These are phyloP conservation scores for Alfaro cultratus DNA, from an alignment of 2,797 vertebrate genomes.

Conservation along the genomic window DNA sequence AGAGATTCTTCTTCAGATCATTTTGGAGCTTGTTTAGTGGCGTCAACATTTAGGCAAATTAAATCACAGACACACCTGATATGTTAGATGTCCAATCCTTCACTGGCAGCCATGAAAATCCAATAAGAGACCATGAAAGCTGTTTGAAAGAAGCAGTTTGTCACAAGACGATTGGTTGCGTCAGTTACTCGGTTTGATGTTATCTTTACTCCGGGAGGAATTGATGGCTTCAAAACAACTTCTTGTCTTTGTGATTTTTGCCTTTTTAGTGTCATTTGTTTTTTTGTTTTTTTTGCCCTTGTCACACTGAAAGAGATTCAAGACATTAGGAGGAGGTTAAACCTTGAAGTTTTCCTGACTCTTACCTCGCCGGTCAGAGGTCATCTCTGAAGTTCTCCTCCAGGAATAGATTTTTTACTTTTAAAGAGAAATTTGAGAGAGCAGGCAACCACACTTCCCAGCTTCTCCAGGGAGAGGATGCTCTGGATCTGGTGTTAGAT, in stretches of 20 bases:
- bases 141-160: not conserved
- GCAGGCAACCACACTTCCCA: not conserved
- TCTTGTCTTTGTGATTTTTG: not conserved
- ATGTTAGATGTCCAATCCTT: not conserved
- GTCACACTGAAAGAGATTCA: not conserved
- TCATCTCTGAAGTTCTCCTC: not conserved
- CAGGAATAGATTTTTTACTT: not conserved
- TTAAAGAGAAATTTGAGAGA: not conserved
- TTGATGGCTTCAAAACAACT: not conserved
- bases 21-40: not conserved
- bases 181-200: not conserved
- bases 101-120: not conserved
- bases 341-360: not conserved
- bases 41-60: not conserved
- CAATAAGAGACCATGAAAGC: not conserved
- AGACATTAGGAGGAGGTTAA: not conserved
- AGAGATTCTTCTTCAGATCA: not conserved
- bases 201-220: not conserved
- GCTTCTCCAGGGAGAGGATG: not conserved
- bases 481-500: not conserved
- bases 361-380: not conserved
- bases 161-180: slow-evolving; percentile 1
- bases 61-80: slow-evolving; percentile 1
- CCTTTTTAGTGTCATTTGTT: not conserved
- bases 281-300: not conserved